Evolutionary conservation across 2,113 vertebrate genomes (phyloP), one percentile per base, ranked within the genome.

Genomic region (Hassar affinis): DNA sequence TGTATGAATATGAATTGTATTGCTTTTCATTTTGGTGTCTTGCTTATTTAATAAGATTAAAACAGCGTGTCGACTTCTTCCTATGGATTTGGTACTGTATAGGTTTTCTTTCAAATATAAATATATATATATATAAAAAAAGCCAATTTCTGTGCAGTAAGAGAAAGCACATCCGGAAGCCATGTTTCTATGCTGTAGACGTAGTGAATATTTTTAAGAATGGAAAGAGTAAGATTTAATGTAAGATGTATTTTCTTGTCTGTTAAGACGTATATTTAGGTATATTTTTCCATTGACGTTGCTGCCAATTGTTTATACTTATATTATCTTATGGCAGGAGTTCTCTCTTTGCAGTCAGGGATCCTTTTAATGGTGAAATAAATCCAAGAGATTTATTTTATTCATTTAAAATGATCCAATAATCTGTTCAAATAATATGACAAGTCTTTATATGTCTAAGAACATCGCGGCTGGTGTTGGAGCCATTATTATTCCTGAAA

Each of bases 181-280:
- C 72, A 25, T 75, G 54, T 74, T 75, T 82, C 47, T 52, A 62
- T 52, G 27, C 81, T 64, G 59, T 64, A 76, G 81, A 76, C 57
- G 38, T 35, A 22, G 18, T 76, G 74, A 75, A 74, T 82, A 83
- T 76, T 64, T 82, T 27, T 76, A 30, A 49, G 20, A 54, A 64
- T 25, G 54, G 47, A 51, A 82, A 74, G 35, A 72, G 12, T 68
- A 81, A 30, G 30, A 35, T 74, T 15, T 61, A n/a, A n/a, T n/a
- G n/a, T 61, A 61, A 62, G 57, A n/a, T 52, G 47, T 62, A 52
- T 62, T 75, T 76, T 25, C 25, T 82, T 82, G 61, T 49, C 42
- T 72, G 22, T 72, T 51, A 80, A 35, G 47, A 49, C 14, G 56
- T 80, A 57, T 80, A 54, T 69, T 69, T 6, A 54, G 30, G 56